Base-by-base conservation (phyloP, 2,888 invertebrate genomes). In the Hydraecia micacea region DNA sequence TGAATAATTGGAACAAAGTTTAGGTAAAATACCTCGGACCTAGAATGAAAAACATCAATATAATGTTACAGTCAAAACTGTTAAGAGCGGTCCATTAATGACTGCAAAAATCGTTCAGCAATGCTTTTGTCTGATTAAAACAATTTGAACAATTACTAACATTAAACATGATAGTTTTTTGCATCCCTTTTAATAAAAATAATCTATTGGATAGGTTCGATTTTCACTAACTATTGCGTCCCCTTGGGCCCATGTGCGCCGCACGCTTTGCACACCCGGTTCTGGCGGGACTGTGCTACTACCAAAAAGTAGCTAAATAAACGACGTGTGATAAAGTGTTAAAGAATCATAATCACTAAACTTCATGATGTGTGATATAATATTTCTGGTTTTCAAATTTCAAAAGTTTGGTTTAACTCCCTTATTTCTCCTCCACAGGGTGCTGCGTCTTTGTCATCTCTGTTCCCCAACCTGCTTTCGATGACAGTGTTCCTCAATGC, bases 401-500 rank as follows among this genome's bases (percentile, higher is more conserved):
- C 18, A n/a, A 62, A 62, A 9, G 8, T 63, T 63, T n/a, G n/a
- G n/a, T n/a, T 75, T 58, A 73, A 32, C 13, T 11, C 8, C 42
- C 8, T 25, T 49, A 8, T 66, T 18, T 11, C 2, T 63, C 4
- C 2, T 36, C 70, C 79, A n/a, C 79, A 92, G 91, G 87, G 87
- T 28, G 25, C 32, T 0, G 78, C 86, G 1, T 73, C 85, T 1
- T 25, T 71, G 1, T 18, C 80, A 8, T 70, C 75, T 9, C 9
- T 81, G 7, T 18, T 76, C 0, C 49, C 78, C 15, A 88, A 87
- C 70, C 3, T 81, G 0, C 75, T 85, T 7, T 78, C 85, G 0
- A 79, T 92, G 52, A 0, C 68, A 1, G 76, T 88, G 25, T 90
- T 90, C 70, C 55, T 92, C 6, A 42, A 84, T 0, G 89, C 89